Conservation (phyloP, 2,888 invertebrate genomes). For the Trilocha varians region DNA sequence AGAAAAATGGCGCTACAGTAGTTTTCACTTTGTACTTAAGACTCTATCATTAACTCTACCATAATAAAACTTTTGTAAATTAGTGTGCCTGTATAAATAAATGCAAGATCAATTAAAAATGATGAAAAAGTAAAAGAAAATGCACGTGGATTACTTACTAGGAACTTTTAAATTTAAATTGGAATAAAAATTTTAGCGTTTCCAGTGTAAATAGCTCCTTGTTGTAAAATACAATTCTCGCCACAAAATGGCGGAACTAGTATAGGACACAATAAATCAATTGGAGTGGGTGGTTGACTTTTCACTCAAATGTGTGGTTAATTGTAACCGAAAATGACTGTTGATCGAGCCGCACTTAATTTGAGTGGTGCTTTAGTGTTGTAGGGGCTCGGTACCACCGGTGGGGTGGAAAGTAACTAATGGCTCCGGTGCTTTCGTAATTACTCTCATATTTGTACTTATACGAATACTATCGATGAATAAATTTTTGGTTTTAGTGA, state of each 20-base stretch:
- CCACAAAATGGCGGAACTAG: slow-evolving; percentile 67
- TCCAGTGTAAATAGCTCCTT: slow-evolving; percentile 24
- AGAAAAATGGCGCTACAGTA: too few relatives aligned
- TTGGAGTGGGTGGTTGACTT: slow-evolving; percentile 74
- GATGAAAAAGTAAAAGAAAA: too few relatives aligned
- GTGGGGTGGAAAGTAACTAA: slow-evolving; percentile 49
- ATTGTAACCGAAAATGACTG: slow-evolving; percentile 74
- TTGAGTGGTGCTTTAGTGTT: slow-evolving; percentile 65
- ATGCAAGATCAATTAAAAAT: too few relatives aligned
- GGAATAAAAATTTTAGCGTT: slow-evolving; percentile 1
- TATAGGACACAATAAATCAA: slow-evolving; percentile 69
- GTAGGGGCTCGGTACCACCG: slow-evolving; percentile 41
- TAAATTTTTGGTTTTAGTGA: not conserved
- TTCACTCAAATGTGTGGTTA: slow-evolving; percentile 74
- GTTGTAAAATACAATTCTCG: slow-evolving; percentile 42
- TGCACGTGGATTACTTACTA: too few relatives aligned
- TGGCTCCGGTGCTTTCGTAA: slow-evolving; percentile 56
- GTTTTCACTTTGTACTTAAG: too few relatives aligned
- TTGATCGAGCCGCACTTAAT: slow-evolving; percentile 73
- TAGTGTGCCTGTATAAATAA: too few relatives aligned
- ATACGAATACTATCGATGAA: not conserved
- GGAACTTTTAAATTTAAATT: too few relatives aligned
- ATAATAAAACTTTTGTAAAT: too few relatives aligned
- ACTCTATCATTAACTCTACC: too few relatives aligned
- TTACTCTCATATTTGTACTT: slow-evolving; percentile 14